Percentiles rank a stretch among this genome's conserved stretches.
phyloP scores from a whole-genome alignment of 1,140 invertebrate species.

The Penaeus indicus region DNA sequence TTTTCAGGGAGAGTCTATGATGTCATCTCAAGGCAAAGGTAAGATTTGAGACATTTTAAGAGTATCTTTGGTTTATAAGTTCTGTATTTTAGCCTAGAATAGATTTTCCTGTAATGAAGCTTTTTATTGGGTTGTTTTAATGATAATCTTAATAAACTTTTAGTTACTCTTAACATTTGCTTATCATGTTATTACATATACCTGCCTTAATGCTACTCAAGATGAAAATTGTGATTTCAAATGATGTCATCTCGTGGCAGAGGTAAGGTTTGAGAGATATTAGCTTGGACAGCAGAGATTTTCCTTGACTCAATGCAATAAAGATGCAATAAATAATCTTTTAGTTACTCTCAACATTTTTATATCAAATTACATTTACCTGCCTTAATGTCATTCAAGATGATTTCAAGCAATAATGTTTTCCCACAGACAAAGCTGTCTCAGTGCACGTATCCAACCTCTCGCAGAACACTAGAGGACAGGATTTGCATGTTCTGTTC shows the following conservation, averaged over 20 bases:
- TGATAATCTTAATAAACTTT: background rate
- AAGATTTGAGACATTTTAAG: background rate
- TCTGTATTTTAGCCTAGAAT: constrained; percentile 13
- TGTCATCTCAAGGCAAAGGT: constrained; percentile 72
- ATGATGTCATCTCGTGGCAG: constrained; percentile 76
- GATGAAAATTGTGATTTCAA: background rate
- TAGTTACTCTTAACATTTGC: background rate
- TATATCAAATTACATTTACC: background rate
- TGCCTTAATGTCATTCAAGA: background rate
- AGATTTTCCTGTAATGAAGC: background rate
- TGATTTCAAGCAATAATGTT: background rate
- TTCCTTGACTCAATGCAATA: background rate
- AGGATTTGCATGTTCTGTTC: constrained; percentile 95
- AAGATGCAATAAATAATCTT: background rate
- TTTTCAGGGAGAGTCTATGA: constrained; percentile 79
- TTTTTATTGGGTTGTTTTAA: background rate
- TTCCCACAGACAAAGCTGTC: constrained; percentile 59
- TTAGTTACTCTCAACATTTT: background rate
- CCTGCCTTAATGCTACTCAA: background rate
- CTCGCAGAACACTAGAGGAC: constrained; percentile 94
- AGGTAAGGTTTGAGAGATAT: background rate
- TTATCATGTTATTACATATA: background rate
- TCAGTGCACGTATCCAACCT: constrained; percentile 87
- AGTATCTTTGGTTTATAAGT: constrained; percentile 68
- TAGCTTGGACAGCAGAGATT: background rate